A percentile compares a stretch with the other conserved stretches of the same genome.
phyloP scores from a whole-genome alignment of 2,113 vertebrate species.

The Taxidea taxus region DNA sequence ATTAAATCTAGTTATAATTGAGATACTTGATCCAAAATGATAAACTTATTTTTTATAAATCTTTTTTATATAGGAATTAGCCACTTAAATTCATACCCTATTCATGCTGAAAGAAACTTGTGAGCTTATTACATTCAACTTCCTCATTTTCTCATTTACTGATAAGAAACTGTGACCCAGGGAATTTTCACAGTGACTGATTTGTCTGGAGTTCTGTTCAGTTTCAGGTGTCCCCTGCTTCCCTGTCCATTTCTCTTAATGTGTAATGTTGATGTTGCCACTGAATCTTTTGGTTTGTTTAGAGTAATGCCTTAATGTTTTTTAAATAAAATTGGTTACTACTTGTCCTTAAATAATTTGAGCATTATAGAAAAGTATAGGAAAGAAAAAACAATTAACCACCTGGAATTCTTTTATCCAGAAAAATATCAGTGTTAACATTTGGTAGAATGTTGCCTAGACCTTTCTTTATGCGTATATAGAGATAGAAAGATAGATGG shows the following conservation, averaged over 20 bases:
- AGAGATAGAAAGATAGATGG: neutral
- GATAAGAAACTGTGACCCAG: neutral
- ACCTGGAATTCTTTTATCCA: neutral
- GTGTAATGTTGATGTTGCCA: neutral
- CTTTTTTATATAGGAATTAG: neutral
- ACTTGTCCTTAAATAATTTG: conserved; percentile 25
- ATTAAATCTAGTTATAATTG: conserved; percentile 23
- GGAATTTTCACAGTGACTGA: neutral
- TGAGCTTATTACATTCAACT: neutral
- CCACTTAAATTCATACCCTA: neutral
- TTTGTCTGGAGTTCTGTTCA: neutral
- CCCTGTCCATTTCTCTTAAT: neutral
- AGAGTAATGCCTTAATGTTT: neutral
- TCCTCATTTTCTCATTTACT: conserved; percentile 26
- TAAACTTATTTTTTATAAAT: conserved; percentile 1
- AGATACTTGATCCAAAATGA: neutral
- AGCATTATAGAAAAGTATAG: neutral
- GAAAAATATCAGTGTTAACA: neutral
- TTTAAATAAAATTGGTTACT: neutral
- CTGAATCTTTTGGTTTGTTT: neutral
- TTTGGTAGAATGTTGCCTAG: neutral
- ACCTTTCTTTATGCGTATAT: neutral
- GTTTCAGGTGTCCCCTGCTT: neutral
- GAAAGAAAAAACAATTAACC: neutral
- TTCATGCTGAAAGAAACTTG: conserved; percentile 18